Percentiles rank a stretch among this genome's conserved stretches.
These are phyloP conservation scores for Perithous albicinctus DNA, from an alignment of 2,888 invertebrate species.

Conservation along the genomic window DNA sequence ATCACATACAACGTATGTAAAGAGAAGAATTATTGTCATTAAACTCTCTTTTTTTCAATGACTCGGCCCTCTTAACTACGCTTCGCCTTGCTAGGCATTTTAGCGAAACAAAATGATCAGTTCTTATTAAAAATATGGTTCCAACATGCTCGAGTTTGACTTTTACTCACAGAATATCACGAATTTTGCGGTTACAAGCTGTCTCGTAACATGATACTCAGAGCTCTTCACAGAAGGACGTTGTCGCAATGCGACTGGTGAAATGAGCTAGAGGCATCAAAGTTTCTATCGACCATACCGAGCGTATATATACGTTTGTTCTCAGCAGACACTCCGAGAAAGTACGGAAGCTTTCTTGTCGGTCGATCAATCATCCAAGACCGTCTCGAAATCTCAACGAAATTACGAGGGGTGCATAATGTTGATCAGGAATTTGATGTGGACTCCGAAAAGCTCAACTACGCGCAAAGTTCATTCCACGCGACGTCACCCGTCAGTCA, in stretches of 20 bases:
- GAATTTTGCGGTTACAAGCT: slow-evolving; percentile 5
- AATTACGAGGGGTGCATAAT: slow-evolving; percentile 11
- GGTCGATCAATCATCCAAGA: slow-evolving; percentile 43
- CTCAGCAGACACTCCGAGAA: slow-evolving; percentile 5
- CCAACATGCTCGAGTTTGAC: not conserved
- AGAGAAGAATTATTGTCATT: too few species aligned
- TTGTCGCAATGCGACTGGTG: slow-evolving; percentile 21
- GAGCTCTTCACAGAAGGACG: not conserved
- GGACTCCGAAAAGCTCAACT: slow-evolving; percentile 1
- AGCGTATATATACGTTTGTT: not conserved
- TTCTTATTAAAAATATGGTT: not conserved
- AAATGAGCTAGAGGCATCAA: slow-evolving; percentile 12
- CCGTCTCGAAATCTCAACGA: slow-evolving; percentile 30
- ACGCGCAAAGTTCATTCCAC: slow-evolving; percentile 45
- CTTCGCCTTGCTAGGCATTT: slow-evolving; percentile 2
- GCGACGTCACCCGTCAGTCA: slow-evolving; percentile 53
- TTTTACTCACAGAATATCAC: slow-evolving; percentile 7
- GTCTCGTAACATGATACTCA: slow-evolving; percentile 8
- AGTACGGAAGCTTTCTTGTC: slow-evolving; percentile 44
- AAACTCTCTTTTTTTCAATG: too few species aligned
- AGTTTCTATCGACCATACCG: slow-evolving; percentile 15
- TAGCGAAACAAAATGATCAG: not conserved
- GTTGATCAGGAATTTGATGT: not conserved
- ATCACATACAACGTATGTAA: too few species aligned
- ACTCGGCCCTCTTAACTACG: too few species aligned